Evolutionary conservation across 2,113 vertebrate genomes (phyloP).

Genomic region (Chlorodrepanis virens): DNA sequence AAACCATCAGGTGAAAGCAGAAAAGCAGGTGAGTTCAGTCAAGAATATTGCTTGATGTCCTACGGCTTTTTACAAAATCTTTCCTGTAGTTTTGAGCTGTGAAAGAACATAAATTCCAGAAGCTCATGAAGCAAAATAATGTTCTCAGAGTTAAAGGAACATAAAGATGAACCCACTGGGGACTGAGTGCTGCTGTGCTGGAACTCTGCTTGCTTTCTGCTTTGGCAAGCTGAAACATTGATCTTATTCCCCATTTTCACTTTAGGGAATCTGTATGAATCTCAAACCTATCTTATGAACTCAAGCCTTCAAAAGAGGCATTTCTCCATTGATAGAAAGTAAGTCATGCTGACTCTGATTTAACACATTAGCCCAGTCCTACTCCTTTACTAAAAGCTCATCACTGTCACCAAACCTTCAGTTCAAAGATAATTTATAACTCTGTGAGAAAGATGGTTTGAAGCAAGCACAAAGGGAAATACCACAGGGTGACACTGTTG

Average conservation of each 20-base stretch:
- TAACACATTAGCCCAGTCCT: background rate
- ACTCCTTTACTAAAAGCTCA: background rate
- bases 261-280: background rate
- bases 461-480: background rate
- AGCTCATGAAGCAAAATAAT: background rate
- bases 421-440: background rate
- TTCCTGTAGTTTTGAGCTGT: background rate
- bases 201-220: background rate
- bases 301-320: background rate
- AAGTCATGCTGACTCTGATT: background rate
- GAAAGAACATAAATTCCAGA: background rate
- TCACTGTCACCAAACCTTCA: background rate
- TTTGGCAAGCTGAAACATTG: background rate
- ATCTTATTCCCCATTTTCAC: background rate
- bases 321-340: background rate
- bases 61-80: background rate
- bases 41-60: background rate
- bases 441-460: background rate
- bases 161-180: background rate
- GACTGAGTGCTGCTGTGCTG: background rate
- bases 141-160: background rate
- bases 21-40: background rate
- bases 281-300: background rate
- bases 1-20: background rate
- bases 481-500: background rate